Evolutionary conservation across 1,140 invertebrate genomes (phyloP), one percentile per base, ranked within the genome.

Genomic region (Drosophila dunni): DNA sequence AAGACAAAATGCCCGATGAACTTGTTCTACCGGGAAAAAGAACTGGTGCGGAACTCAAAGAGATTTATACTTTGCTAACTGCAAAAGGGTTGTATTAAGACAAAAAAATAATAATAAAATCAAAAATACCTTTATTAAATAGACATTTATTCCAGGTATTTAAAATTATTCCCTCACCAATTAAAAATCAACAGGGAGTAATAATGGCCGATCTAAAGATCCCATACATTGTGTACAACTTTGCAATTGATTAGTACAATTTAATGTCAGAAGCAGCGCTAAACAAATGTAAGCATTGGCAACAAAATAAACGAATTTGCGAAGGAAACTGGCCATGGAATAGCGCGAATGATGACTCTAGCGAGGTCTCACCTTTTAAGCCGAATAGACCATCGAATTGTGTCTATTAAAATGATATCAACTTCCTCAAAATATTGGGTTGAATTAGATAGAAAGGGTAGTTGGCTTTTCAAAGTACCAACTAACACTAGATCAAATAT

Each of bases 51-150:
- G 40, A 42, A 42, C 8, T 9, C 2, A 42, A 42, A n/a, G 40
- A 42, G 8, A n/a, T 42, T 10, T 42, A 42, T 42, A n/a, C n/a
- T n/a, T n/a, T n/a, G n/a, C n/a, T n/a, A n/a, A n/a, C n/a, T n/a
- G n/a, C n/a, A n/a, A n/a, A 42, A 5, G n/a, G n/a, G 6, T 42
- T 42, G 11, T 9, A n/a, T n/a, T n/a, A n/a, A n/a, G n/a, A n/a
- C 11, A 42, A 42, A 42, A 42, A 42, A 42, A 10, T 42, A 42
- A 42, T 42, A 5, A 42, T 42, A 8, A 42, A 8, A 8, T 5
- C 40, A 6, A 42, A 42, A n/a, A n/a, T 42, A 10, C 45, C 29
- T 9, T n/a, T 62, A 38, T 48, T 62, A 20, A 10, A 33, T 42
- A 42, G 40, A 10, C 40, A 42, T 42, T 10, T 10, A n/a, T 42